Conservation (phyloP, 2,113 vertebrate genomes). For the Myxocyprinus asiaticus region DNA sequence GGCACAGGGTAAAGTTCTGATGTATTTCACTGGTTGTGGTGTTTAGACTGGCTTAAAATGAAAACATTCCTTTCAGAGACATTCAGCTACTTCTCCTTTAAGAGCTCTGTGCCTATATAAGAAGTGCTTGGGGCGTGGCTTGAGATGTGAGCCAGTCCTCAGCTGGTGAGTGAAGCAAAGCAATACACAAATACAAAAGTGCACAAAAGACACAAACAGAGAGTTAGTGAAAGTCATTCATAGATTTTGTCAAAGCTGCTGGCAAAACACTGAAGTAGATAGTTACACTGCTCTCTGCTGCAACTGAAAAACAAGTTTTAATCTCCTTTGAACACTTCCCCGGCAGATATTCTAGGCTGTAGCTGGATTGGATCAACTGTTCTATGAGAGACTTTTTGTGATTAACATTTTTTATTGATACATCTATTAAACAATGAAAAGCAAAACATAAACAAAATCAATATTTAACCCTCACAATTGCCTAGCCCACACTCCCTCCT, state of each 20-base stretch:
- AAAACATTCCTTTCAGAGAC: slow-evolving; percentile 14
- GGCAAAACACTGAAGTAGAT: neutral
- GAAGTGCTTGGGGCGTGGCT: slow-evolving; percentile 27
- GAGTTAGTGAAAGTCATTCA: neutral
- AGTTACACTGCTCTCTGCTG: neutral
- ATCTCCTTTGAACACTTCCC: neutral
- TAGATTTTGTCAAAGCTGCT: neutral
- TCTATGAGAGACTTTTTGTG: neutral
- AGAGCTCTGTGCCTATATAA: slow-evolving; percentile 31
- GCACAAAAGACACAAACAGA: slow-evolving; percentile 1
- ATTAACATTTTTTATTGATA: neutral
- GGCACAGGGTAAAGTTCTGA: neutral
- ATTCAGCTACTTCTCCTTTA: slow-evolving; percentile 41
- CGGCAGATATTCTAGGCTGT: slow-evolving; percentile 11
- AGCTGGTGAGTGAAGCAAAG: neutral
- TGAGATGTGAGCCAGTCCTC: slow-evolving; percentile 2
- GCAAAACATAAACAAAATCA: too few species aligned
- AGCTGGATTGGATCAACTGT: neutral
- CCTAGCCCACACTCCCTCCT: too few species aligned
- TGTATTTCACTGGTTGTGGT: neutral
- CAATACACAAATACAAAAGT: slow-evolving; percentile 23
- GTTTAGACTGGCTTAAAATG: neutral
- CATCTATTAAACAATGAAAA: too few species aligned
- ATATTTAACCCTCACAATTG: too few species aligned
- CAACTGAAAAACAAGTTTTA: neutral